phyloP scores from a whole-genome alignment of 1,140 invertebrate genomes.

The Paracyclopina nana region DNA sequence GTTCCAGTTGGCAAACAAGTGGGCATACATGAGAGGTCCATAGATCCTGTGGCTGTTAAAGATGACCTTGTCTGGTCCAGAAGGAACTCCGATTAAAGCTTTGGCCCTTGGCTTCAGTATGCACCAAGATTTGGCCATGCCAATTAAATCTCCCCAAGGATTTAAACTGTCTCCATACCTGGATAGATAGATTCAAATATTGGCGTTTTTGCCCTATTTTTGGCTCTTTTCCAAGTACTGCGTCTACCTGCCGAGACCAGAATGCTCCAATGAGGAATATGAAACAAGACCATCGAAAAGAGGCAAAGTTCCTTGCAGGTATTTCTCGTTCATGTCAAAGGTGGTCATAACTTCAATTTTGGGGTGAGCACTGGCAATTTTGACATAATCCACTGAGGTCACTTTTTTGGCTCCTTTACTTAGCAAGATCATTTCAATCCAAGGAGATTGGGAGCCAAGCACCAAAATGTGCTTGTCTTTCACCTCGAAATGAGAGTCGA shows the following conservation, averaged over 20 bases:
- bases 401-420: not conserved
- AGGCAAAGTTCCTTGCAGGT: not conserved
- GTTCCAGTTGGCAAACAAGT: conserved; percentile 8
- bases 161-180: conserved; percentile 7
- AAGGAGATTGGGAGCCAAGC: not conserved
- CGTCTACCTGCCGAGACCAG: conserved; percentile 4
- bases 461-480: too few species aligned
- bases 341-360: not conserved
- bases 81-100: conserved; percentile 8
- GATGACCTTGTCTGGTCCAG: not conserved
- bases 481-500: too few species aligned
- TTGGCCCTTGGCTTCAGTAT: not conserved
- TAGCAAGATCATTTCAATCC: conserved; percentile 1
- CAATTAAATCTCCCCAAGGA: conserved; percentile 3
- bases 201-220: too few species aligned
- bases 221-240: too few species aligned
- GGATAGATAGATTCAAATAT: too few species aligned
- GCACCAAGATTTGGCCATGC: conserved; percentile 7
- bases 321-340: not conserved
- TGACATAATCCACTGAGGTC: not conserved
- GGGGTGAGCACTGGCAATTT: not conserved
- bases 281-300: not conserved
- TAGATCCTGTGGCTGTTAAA: conserved; percentile 1
- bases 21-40: conserved; percentile 5
- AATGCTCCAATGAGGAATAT: conserved; percentile 2